These are phyloP conservation scores for Notothenia coriiceps DNA, from an alignment of 2,113 vertebrate species.

Conservation along the genomic window DNA sequence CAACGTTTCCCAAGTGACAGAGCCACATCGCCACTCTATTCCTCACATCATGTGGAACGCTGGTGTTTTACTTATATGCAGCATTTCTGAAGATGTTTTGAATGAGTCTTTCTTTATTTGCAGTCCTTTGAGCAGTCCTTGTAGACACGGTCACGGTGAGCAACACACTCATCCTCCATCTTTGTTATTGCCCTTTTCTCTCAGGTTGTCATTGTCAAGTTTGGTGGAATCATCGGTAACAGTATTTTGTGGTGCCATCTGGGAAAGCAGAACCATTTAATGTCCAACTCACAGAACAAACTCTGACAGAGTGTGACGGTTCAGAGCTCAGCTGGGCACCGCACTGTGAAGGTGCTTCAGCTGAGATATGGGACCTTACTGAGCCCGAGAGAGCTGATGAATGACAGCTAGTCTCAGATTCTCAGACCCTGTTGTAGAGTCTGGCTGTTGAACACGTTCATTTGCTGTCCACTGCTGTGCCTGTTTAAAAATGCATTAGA, in stretches of 20 bases:
- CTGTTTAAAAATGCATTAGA: constrained; percentile 85
- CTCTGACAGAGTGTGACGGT: background rate
- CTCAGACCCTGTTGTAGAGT: constrained; percentile 30
- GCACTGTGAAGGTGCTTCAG: constrained; percentile 63
- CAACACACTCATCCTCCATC: background rate
- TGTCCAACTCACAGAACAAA: constrained; percentile 16
- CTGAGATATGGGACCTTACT: constrained; percentile 72
- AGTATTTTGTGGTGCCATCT: constrained; percentile 17
- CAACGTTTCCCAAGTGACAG: background rate
- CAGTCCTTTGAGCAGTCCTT: background rate
- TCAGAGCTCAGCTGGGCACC: constrained; percentile 53
- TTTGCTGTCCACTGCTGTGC: constrained; percentile 76
- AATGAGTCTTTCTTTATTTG: background rate
- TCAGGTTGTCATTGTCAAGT: background rate
- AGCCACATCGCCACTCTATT: background rate
- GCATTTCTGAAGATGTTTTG: background rate
- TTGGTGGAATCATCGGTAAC: constrained; percentile 30
- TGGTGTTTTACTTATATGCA: background rate
- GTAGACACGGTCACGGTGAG: too few species aligned
- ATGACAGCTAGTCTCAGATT: constrained; percentile 73
- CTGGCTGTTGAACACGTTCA: constrained; percentile 63
- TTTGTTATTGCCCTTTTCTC: background rate
- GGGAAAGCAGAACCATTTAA: constrained; percentile 33
- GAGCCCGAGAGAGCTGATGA: constrained; percentile 74
- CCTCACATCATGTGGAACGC: constrained; percentile 39